Evolutionary conservation across 1,140 invertebrate species (phyloP).

Genomic region (Leucophenga varia): DNA sequence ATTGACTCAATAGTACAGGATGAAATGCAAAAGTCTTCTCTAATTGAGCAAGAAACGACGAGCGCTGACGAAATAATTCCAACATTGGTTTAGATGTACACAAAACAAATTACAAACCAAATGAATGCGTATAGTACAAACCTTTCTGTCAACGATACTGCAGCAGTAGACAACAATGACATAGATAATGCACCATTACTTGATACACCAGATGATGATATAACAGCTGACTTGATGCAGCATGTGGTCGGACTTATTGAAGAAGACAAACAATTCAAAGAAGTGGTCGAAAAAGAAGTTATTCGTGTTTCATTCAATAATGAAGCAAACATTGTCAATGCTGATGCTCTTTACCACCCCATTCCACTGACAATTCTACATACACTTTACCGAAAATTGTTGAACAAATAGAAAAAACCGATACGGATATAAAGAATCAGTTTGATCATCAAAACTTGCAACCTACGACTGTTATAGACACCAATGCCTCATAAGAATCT

Average conservation of each 20-base stretch:
- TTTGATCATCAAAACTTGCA: too few species aligned
- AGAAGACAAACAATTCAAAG: conserved; percentile 67
- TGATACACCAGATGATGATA: conserved; percentile 60
- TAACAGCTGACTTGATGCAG: conserved; percentile 68
- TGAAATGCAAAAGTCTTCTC: conserved; percentile 34
- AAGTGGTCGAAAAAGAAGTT: conserved; percentile 67
- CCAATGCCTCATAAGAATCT: too few species aligned
- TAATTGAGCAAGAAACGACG: conserved; percentile 21
- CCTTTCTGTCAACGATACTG: not conserved
- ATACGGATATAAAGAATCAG: too few species aligned
- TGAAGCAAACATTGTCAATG: too few species aligned
- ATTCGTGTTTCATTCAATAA: not conserved
- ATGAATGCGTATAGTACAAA: not conserved
- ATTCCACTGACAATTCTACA: too few species aligned
- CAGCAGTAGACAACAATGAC: conserved; percentile 28
- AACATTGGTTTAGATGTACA: conserved; percentile 46
- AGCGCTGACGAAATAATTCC: conserved; percentile 46
- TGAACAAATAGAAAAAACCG: too few species aligned
- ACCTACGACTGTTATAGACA: too few species aligned
- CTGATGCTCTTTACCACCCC: too few species aligned
- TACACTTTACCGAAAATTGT: too few species aligned
- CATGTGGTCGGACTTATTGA: conserved; percentile 68
- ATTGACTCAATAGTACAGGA: conserved; percentile 47
- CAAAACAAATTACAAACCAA: too few species aligned
- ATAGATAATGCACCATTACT: conserved; percentile 27